These are phyloP conservation scores for Reticulitermes speratus DNA, from an alignment of 1,140 invertebrate species.

Conservation along the genomic window DNA sequence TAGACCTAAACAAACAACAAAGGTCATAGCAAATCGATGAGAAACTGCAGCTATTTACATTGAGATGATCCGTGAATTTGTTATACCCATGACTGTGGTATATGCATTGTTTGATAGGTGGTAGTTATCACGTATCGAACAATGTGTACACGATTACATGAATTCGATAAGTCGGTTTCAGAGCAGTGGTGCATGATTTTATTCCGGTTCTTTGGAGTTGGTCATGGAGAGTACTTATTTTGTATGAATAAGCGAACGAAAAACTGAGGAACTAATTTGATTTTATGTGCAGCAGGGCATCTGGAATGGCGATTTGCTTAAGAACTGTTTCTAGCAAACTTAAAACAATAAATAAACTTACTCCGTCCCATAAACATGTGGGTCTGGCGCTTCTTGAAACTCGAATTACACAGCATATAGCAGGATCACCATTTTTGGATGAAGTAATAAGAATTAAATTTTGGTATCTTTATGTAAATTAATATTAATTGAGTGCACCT, in stretches of 20 bases:
- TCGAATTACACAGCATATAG: neutral
- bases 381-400: neutral
- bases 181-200: no score
- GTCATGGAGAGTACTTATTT: neutral
- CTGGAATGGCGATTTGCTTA: slow-evolving; percentile 29
- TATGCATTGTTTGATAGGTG: no score
- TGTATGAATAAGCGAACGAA: neutral
- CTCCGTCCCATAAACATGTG: slow-evolving; percentile 26
- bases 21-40: no score
- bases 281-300: neutral
- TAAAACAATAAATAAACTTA: slow-evolving; percentile 12
- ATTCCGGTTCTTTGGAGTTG: neutral
- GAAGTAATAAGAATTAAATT: neutral
- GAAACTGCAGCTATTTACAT: no score
- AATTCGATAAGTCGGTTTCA: no score
- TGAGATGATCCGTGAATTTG: no score
- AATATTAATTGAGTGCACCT: no score
- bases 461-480: no score
- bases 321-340: slow-evolving; percentile 28
- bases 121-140: no score
- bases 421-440: slow-evolving; percentile 7
- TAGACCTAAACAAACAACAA: no score
- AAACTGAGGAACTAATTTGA: neutral
- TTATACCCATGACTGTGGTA: no score
- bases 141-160: no score